These are phyloP conservation scores for Micromesistius poutassou DNA, from an alignment of 2,797 vertebrate species.

Conservation along the genomic window DNA sequence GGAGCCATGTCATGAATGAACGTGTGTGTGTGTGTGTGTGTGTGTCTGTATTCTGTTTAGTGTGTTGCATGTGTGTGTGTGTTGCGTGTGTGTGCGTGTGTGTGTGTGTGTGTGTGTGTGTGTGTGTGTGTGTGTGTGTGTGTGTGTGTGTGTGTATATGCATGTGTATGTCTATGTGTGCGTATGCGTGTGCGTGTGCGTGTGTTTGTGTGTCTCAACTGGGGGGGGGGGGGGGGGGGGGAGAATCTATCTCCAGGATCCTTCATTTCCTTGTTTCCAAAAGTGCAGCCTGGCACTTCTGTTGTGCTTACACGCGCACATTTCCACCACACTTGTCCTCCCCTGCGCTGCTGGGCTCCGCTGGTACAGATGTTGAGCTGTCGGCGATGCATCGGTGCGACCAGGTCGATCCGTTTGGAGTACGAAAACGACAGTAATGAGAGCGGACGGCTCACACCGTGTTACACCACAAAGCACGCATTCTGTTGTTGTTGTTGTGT, in stretches of 20 bases:
- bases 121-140: slow-evolving; percentile 6
- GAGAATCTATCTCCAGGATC: slow-evolving; percentile 22
- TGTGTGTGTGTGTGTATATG: slow-evolving; percentile 7
- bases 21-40: neutral
- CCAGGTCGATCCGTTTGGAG: too few species aligned
- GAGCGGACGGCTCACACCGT: too few species aligned
- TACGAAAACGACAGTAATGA: slow-evolving; percentile 15
- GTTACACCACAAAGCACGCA: too few species aligned
- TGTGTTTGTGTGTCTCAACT: too few species aligned
- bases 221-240: too few species aligned
- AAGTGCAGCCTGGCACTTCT: slow-evolving; percentile 56
- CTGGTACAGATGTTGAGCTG: slow-evolving; percentile 22
- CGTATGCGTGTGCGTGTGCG: slow-evolving; percentile 5
- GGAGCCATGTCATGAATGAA: slow-evolving; percentile 10
- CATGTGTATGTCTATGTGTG: too few species aligned
- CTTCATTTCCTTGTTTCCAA: slow-evolving; percentile 48
- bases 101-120: slow-evolving; percentile 10
- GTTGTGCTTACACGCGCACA: slow-evolving; percentile 54
- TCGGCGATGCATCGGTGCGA: slow-evolving; percentile 55
- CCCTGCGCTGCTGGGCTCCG: slow-evolving; percentile 33
- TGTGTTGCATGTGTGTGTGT: slow-evolving; percentile 18
- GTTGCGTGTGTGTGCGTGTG: neutral
- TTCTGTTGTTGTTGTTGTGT: too few species aligned
- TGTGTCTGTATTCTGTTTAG: slow-evolving; percentile 10
- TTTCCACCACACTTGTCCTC: slow-evolving; percentile 41